A percentile compares a stretch with the other conserved stretches of the same genome.
phyloP scores from a whole-genome alignment of 2,888 invertebrate genomes.

The Pardosa pseudoannulata region DNA sequence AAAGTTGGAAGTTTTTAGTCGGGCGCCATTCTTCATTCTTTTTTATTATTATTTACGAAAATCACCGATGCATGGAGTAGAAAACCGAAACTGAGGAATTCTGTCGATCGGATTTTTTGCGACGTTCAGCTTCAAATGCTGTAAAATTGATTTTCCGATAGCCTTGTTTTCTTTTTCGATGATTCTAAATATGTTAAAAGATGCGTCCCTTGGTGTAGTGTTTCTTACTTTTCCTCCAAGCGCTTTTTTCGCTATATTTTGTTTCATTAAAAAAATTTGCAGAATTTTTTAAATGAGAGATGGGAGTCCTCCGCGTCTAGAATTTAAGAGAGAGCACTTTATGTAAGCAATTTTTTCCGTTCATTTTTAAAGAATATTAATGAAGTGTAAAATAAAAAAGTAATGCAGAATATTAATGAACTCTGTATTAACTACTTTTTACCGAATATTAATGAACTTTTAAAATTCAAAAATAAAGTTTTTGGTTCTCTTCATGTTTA shows the following conservation, averaged over 20 bases:
- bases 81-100: conserved; percentile 51
- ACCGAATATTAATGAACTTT: too few species aligned
- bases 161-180: conserved; percentile 32
- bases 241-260: neutral
- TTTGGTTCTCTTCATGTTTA: too few species aligned
- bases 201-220: conserved; percentile 28
- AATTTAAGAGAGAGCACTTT: too few species aligned
- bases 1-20: conserved; percentile 39
- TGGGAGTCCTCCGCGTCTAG: too few species aligned
- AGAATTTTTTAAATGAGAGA: neutral
- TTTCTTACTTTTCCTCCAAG: conserved; percentile 32
- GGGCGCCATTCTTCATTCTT: conserved; percentile 1
- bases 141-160: conserved; percentile 66
- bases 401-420: too few species aligned
- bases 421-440: too few species aligned
- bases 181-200: conserved; percentile 45
- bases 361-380: too few species aligned
- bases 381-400: too few species aligned
- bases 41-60: conserved; percentile 20
- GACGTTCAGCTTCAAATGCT: conserved; percentile 38
- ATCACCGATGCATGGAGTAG: conserved; percentile 37
- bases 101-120: conserved; percentile 21
- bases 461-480: too few species aligned
- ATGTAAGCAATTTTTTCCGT: too few species aligned
- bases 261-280: neutral